Base-by-base conservation (phyloP, 2,888 invertebrate genomes). In the Agonopterix heracliana region DNA sequence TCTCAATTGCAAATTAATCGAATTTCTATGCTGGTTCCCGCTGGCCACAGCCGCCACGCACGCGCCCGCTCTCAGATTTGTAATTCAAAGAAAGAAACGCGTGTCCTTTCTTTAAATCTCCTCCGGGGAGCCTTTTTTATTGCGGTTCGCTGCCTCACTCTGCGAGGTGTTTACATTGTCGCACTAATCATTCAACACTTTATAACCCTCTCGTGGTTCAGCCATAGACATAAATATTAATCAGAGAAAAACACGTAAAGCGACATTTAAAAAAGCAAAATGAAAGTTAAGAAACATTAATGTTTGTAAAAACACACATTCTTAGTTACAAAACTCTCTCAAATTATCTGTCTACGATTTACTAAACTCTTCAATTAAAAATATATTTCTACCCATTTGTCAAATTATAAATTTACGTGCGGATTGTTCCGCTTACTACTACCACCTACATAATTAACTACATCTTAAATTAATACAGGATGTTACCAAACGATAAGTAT, bases 1-100 rank as follows among this genome's bases (percentile, higher is more conserved):
- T 87, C 78, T 83, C 81, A 79, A 85, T 86, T 86, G 83, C 78
- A 85, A 85, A 87, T 86, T 85, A 83, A 84, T 81, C 76, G 81
- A 77, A 74, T 81, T 78, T 75, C 73, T 79, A 75, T 79, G 73
- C 74, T 74, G 68, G 65, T 62, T 41, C 66, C 67, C 68, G 68
- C 63, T 63, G 67, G 64, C 57, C 61, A 59, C 51, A 63, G 68
- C 41, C 41, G 68, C 41, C 41, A 41, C 72, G 71, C 70, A 70
- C 74, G 68, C 71, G 59, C 64, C 54, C 63, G 51, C 51, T 56
- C 61, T 56, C 57, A 52, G 56, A 81, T 81, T 83, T 83, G 77
- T 79, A 75, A 83, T 84, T 81, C 78, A 80, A 77, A 77, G 63
- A 69, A 74, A 72, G 65, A 67, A 57, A 55, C 58, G 59, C 61